phyloP scores from a whole-genome alignment of 1,140 invertebrate genomes.

The Drosophila serrata region DNA sequence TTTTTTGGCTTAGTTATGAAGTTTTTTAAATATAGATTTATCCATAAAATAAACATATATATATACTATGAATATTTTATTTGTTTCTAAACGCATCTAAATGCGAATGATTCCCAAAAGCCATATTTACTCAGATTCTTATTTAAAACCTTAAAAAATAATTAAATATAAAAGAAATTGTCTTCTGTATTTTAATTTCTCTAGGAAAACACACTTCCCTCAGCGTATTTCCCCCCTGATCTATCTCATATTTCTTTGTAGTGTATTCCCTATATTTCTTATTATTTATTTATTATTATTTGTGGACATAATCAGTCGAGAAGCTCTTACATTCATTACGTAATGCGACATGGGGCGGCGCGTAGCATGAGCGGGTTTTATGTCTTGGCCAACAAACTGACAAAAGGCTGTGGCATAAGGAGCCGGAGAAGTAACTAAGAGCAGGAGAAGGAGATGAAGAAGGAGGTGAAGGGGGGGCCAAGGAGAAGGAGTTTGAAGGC shows the following conservation, averaged over 20 bases:
- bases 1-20: too few species aligned
- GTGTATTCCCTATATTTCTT: slow-evolving; percentile 4
- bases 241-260: not conserved
- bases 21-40: too few species aligned
- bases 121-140: not conserved
- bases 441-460: not conserved
- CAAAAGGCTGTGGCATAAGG: not conserved
- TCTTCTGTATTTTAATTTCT: too few species aligned
- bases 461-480: not conserved
- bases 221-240: fast-evolving
- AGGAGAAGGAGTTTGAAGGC: not conserved
- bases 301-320: slow-evolving; percentile 64
- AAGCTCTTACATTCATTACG: slow-evolving; percentile 69
- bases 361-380: slow-evolving; percentile 39
- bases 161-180: not conserved
- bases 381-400: slow-evolving; percentile 36
- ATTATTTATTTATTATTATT: slow-evolving; percentile 13
- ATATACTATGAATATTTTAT: too few species aligned
- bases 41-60: too few species aligned
- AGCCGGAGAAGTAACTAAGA: not conserved
- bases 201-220: not conserved
- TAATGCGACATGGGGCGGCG: slow-evolving; percentile 51
- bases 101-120: not conserved
- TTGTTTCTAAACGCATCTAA: too few species aligned
- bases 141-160: not conserved